Conservation (phyloP, 2,113 vertebrate species). For the Melanotaenia duboulayi region DNA sequence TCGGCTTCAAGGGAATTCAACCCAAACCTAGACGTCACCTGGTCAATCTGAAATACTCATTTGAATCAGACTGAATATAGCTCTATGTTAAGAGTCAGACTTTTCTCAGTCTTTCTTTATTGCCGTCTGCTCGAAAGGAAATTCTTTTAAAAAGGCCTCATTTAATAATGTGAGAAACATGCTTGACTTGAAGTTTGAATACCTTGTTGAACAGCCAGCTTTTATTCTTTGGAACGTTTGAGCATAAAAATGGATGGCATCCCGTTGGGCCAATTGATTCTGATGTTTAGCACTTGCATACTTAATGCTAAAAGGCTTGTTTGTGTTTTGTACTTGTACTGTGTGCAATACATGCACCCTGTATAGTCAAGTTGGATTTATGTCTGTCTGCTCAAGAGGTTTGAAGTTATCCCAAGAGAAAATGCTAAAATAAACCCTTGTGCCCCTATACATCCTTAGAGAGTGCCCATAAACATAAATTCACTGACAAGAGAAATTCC, state of each 20-base stretch:
- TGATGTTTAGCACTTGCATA: constrained; percentile 53
- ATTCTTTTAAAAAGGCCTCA: constrained; percentile 29
- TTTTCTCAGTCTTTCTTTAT: constrained; percentile 50
- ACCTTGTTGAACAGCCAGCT: constrained; percentile 53
- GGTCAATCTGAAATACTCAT: constrained; percentile 36
- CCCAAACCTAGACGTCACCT: constrained; percentile 42
- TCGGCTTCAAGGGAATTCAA: constrained; percentile 30
- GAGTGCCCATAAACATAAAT: constrained; percentile 70
- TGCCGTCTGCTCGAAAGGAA: constrained; percentile 42
- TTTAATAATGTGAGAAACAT: constrained; percentile 65
- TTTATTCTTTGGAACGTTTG: constrained; percentile 49
- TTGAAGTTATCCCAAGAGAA: constrained; percentile 62
- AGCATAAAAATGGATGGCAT: constrained; percentile 59
- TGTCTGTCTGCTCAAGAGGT: constrained; percentile 70
- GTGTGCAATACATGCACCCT: constrained; percentile 9
- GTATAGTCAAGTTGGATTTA: constrained; percentile 71
- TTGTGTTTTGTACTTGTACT: constrained; percentile 67
- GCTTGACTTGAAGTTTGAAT: constrained; percentile 60
- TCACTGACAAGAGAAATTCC: constrained; percentile 76
- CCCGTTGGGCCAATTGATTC: constrained; percentile 62
- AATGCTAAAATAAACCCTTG: constrained; percentile 75
- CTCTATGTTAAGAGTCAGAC: constrained; percentile 54
- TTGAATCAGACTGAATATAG: constrained; percentile 54
- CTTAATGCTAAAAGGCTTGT: constrained; percentile 65
- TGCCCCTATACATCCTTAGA: constrained; percentile 63